A percentile compares a stretch with the other conserved stretches of the same genome.
Evolutionary conservation across 2,113 vertebrate species (phyloP).

Genomic region (Pelobates fuscus): DNA sequence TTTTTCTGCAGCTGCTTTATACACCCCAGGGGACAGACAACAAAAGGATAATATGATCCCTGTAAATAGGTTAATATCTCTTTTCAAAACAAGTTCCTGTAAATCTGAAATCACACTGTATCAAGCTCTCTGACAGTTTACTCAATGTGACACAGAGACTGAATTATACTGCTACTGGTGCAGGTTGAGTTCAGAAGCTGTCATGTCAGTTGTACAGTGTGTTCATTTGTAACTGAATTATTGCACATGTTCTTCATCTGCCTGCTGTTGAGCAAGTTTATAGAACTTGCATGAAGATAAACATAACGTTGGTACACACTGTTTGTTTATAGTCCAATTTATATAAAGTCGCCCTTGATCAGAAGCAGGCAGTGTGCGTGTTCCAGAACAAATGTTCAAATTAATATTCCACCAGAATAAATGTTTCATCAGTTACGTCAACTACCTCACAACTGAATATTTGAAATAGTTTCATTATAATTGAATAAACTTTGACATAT

Average conservation of each 20-base stretch:
- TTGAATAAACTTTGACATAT: no score
- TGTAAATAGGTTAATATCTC: background rate
- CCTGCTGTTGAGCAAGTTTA: conserved; percentile 9
- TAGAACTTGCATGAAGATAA: background rate
- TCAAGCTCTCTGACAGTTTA: background rate
- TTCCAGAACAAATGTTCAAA: background rate
- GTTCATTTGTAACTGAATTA: conserved; percentile 10
- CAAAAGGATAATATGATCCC: background rate
- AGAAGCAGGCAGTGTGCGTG: background rate
- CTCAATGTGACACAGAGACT: background rate
- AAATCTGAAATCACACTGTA: background rate
- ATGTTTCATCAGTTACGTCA: background rate
- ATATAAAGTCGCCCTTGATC: background rate
- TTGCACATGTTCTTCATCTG: background rate
- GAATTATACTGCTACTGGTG: background rate
- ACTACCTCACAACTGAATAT: no score
- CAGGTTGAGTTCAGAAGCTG: conserved; percentile 5
- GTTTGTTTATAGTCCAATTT: background rate
- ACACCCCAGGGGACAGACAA: background rate
- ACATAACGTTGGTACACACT: background rate
- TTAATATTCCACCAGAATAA: background rate
- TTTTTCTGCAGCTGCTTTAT: background rate
- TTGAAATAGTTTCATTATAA: no score
- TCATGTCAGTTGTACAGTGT: background rate
- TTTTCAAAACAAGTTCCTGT: conserved; percentile 3